phyloP scores from a whole-genome alignment of 2,113 vertebrate genomes.

The Hipposideros armiger region DNA sequence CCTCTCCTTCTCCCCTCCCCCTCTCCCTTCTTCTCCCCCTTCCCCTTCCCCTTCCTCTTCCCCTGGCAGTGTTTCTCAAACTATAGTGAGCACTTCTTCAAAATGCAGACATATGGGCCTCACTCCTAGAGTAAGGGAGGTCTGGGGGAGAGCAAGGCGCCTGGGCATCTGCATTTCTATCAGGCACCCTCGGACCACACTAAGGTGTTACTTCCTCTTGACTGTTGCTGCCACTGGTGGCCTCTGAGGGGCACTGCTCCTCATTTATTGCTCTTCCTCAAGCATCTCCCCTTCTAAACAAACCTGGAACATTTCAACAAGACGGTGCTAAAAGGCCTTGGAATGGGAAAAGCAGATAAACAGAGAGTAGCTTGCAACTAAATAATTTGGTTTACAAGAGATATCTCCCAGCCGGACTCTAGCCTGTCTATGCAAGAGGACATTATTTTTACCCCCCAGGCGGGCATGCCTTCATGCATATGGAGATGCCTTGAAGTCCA shows the following conservation, averaged over 20 bases:
- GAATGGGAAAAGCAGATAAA: not conserved
- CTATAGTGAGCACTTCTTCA: not conserved
- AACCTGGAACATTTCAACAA: not conserved
- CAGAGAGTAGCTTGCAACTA: not conserved
- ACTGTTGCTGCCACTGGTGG: not conserved
- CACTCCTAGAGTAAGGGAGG: not conserved
- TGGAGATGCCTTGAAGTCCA: not conserved
- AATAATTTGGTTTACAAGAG: not conserved
- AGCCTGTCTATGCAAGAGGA: not conserved
- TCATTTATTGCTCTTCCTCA: not conserved
- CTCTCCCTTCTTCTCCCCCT: too few relatives aligned
- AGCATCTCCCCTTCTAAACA: not conserved
- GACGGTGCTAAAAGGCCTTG: not conserved
- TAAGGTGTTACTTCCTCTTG: not conserved
- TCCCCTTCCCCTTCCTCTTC: not conserved
- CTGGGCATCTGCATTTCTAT: not conserved
- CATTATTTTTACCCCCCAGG: not conserved
- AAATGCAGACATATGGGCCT: not conserved
- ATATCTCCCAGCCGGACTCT: not conserved
- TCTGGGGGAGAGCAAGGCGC: not conserved
- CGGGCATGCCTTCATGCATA: not conserved
- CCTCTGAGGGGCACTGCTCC: not conserved
- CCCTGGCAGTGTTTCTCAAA: not conserved
- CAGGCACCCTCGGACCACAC: not conserved
- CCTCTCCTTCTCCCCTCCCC: too few relatives aligned